Base-by-base conservation (phyloP, 2,888 invertebrate species). In the Seira musarum region DNA sequence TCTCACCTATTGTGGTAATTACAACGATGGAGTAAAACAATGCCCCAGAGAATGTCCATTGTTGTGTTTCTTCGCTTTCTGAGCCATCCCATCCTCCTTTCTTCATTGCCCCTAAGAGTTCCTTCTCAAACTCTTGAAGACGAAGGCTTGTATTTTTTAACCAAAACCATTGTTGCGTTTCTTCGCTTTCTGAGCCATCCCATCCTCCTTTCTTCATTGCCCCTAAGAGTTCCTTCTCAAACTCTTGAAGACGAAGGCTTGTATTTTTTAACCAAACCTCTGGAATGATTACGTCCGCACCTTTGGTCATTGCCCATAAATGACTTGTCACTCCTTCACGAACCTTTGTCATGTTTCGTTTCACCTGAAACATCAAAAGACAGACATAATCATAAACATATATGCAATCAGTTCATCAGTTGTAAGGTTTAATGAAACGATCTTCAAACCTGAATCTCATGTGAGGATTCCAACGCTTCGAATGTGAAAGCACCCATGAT, bases 11-110 rank as follows among this genome's bases (percentile, higher is more conserved):
- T 40, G 86, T 86, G 3, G 86, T 86, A 64, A 86, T 84, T 17
- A 83, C 96, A 86, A 97, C 96, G 88, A 97, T 97, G 86, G 96
- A 96, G 90, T 97, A 97, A 90, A 98, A 95, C n/a, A 98, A 91
- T 0, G 97, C 95, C 15, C 97, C 97, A 19, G 93, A 93, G 89
- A 94, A 94, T 63, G 95, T 95, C 96, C 96, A 95, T 89, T 96
- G 95, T 6, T 90, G 89, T 73, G 89, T 90, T 13, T 89, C 88
- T 0, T 87, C 87, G 69, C 90, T 89, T 81, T 91, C 91, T 25
- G 80, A 76, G 0, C 86, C 86, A 82, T 87, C 85, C 87, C 92
- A 93, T 67, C 97, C 96, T 88, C 96, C 95, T 65, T 86, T 85
- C 88, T 94, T 95, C 92, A 97, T 96, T 86, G 95, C 94, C 83